Evolutionary conservation across 35 echinoderm and acorn worm species (phyloP).

Genomic region (Diadema setosum): DNA sequence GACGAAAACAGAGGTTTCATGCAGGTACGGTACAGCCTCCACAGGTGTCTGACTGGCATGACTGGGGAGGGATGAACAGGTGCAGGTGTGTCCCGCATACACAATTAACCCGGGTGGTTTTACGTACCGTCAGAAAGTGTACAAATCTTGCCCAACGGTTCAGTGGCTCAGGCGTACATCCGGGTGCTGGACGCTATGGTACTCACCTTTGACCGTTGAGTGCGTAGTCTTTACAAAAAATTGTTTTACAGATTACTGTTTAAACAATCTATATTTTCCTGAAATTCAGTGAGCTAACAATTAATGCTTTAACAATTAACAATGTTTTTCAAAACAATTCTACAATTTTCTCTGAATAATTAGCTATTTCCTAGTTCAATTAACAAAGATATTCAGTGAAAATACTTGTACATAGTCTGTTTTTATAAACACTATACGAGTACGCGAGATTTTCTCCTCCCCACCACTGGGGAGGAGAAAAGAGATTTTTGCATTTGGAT

Average conservation of each 20-base stretch:
- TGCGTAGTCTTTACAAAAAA: background rate
- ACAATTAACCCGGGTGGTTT: background rate
- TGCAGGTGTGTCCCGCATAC: background rate
- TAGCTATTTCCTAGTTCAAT: background rate
- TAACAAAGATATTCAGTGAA: background rate
- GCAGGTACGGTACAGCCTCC: background rate
- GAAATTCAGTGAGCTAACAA: background rate
- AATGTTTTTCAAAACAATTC: too few species aligned
- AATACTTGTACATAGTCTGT: too few species aligned
- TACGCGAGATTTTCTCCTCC: too few species aligned
- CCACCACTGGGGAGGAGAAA: too few species aligned
- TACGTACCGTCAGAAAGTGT: background rate
- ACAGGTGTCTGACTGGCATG: background rate
- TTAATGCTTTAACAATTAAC: background rate
- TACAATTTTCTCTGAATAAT: too few species aligned
- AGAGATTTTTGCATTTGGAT: too few species aligned
- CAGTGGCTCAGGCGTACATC: background rate
- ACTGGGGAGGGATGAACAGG: background rate
- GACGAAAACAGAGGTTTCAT: background rate
- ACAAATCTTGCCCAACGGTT: too few species aligned
- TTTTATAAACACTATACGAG: too few species aligned
- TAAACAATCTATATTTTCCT: background rate
- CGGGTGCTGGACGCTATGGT: constrained; percentile 3
- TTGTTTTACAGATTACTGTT: background rate
- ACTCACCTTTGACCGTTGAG: background rate